Evolutionary conservation across 2,797 vertebrate species (phyloP), one percentile per base, ranked within the genome.

Genomic region (Cyclopterus lumpus): DNA sequence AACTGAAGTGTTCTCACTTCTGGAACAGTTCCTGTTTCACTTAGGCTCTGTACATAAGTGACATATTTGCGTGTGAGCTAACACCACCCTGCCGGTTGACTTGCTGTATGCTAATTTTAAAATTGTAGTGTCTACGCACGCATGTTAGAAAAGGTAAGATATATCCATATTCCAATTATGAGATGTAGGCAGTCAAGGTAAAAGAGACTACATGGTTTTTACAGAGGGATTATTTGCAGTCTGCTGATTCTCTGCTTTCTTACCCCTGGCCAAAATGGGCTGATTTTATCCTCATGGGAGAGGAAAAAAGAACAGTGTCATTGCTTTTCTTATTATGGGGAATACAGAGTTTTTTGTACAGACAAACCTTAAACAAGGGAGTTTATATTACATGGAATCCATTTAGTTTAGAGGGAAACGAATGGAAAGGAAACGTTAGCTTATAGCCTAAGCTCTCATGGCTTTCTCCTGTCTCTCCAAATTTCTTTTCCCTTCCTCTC

Each of bases 211-310:
- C 20, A 8, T 20, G 16, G 18, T 42, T 80, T 59, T 34, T 28
- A 20, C 18, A 20, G 5, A 6, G 58, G 61, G 48, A 67, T 87
- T 84, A 83, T 78, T 76, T 69, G 44, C 74, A 81, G 85, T 66
- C 86, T 81, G 75, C 67, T 86, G 68, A 77, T 22, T 72, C 51
- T 80, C 26, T 79, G 67, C 80, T 88, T 84, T 84, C 62, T 71
- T 40, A 61, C 66, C 15, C 10, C 8, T 36, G 71, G 78, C 65
- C 59, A 73, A 77, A 72, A 46, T 11, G 62, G 67, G 24, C 65
- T 62, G 28, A 49, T 72, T 71, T 71, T 40, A 71, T 71, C 60
- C 69, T 73, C 78, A 28, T 9, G 79, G 63, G 83, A 79, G 22
- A 70, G 28, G 5, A 77, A 57, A 75, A 51, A 49, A 70, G 40